phyloP scores from a whole-genome alignment of 2,113 vertebrate species.

The Pandion haliaetus region DNA sequence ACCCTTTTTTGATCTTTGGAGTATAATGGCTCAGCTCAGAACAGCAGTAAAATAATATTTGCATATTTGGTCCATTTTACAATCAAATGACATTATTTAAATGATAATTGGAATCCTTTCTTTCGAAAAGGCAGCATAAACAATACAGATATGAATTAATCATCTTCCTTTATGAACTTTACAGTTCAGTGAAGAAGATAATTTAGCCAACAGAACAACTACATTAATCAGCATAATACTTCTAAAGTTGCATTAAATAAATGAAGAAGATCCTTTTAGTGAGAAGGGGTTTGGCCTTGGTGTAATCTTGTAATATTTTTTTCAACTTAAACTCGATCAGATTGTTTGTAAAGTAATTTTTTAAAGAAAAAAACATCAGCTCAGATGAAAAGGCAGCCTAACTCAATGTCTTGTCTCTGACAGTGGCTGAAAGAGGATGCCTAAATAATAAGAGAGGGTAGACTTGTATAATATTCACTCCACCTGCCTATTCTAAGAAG shows the following conservation, averaged over 20 bases:
- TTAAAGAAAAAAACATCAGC: not conserved
- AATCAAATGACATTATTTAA: constrained; percentile 23
- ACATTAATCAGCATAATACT: not conserved
- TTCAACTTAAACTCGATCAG: not conserved
- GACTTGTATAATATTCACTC: not conserved
- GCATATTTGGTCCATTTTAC: constrained; percentile 10
- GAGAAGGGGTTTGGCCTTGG: not conserved
- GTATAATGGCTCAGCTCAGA: not conserved
- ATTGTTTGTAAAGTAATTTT: not conserved
- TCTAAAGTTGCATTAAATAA: not conserved
- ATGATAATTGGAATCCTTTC: constrained; percentile 19
- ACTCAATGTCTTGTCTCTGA: not conserved
- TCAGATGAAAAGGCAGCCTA: not conserved
- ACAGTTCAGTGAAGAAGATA: not conserved
- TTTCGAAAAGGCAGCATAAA: constrained; percentile 21
- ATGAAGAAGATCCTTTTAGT: not conserved
- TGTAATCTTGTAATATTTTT: not conserved
- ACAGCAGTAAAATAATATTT: not conserved
- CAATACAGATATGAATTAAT: constrained; percentile 25
- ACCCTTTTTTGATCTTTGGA: not conserved
- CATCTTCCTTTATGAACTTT: not conserved
- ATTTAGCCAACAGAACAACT: not conserved
- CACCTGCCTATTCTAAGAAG: not conserved
- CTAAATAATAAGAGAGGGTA: not conserved
- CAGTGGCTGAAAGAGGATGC: not conserved